Evolutionary conservation across 2,797 vertebrate species (phyloP).

Genomic region (Phalanger gymnotis): DNA sequence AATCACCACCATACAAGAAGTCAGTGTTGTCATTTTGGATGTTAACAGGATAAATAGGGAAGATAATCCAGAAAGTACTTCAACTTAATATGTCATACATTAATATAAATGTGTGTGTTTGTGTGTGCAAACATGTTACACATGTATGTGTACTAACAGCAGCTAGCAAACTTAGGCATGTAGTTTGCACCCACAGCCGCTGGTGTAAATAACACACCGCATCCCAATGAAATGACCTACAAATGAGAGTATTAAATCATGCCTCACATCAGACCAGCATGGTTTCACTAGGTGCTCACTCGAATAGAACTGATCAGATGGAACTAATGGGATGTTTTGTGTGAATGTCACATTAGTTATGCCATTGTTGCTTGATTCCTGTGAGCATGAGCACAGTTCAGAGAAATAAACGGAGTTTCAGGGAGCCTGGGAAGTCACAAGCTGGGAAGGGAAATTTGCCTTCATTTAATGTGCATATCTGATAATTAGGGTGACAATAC

Average conservation of each 20-base stretch:
- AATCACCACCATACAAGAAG: neutral
- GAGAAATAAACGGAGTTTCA: conserved; percentile 30
- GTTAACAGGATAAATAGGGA: neutral
- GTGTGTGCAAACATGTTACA: neutral
- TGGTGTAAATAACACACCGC: neutral
- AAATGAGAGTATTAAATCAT: conserved; percentile 54
- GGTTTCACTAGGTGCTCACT: conserved; percentile 46
- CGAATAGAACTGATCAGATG: conserved; percentile 70
- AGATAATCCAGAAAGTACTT: neutral
- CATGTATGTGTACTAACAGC: neutral
- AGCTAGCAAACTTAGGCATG: neutral
- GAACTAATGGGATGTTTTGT: conserved; percentile 61
- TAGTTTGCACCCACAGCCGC: neutral
- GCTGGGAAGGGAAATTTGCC: conserved; percentile 15
- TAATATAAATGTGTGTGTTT: neutral
- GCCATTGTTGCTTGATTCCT: conserved; percentile 74
- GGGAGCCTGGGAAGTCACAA: conserved; percentile 48
- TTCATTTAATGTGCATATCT: neutral
- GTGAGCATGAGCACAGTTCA: conserved; percentile 60
- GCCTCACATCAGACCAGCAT: conserved; percentile 44
- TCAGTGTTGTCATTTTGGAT: conserved; percentile 4
- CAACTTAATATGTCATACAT: neutral
- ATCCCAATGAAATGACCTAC: conserved; percentile 47
- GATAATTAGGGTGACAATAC: conserved; percentile 56
- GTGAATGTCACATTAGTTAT: conserved; percentile 68